Percentiles rank a stretch among this genome's conserved stretches.
Conservation (phyloP, 1,140 invertebrate genomes). For the Andrena cerasifolii region DNA sequence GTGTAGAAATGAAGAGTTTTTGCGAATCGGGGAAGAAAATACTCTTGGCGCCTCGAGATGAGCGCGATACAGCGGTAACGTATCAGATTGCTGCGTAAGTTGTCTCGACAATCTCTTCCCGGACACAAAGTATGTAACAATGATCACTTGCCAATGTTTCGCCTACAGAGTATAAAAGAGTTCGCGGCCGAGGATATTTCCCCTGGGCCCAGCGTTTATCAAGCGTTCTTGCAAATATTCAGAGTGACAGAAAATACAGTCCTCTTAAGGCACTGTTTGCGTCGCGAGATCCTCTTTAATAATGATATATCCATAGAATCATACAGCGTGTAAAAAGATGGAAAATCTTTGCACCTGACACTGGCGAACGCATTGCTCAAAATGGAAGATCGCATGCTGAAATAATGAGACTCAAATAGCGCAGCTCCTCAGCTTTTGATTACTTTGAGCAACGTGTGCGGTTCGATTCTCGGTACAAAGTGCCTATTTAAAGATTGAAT, state of each 20-base stretch:
- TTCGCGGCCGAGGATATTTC: not conserved
- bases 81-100: slow-evolving; percentile 18
- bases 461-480: not conserved
- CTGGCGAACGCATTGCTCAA: not conserved
- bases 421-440: no score
- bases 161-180: slow-evolving; percentile 10
- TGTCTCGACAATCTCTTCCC: not conserved
- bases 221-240: not conserved
- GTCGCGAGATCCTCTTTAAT: not conserved
- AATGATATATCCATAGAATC: not conserved
- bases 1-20: slow-evolving; percentile 19
- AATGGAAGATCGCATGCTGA: not conserved
- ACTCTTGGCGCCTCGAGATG: not conserved
- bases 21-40: not conserved
- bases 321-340: slow-evolving; percentile 1
- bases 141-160: not conserved
- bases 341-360: not conserved
- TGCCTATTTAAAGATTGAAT: not conserved
- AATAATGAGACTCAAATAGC: no score
- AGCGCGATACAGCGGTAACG: not conserved
- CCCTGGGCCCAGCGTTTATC: not conserved
- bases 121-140: not conserved
- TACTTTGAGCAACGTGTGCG: not conserved
- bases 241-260: slow-evolving; percentile 5
- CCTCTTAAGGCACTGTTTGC: not conserved